Conservation (phyloP, 2,888 invertebrate genomes). For the Thecophora atra region DNA sequence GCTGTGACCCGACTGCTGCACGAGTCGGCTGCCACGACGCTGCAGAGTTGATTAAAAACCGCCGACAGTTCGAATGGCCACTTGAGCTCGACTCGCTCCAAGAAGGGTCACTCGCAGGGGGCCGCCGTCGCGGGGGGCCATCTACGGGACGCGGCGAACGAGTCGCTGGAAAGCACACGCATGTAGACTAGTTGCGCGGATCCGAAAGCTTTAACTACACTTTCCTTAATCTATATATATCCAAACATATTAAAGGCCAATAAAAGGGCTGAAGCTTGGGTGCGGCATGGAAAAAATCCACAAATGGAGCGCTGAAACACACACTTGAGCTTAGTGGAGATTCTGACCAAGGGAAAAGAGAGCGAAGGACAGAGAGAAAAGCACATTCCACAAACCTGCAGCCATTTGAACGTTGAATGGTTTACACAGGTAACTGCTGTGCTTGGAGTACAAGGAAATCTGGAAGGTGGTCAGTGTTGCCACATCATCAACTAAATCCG, state of each 20-base stretch:
- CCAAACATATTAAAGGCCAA: neutral
- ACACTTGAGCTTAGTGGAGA: neutral
- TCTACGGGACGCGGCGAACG: neutral
- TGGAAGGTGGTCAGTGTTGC: too few relatives aligned
- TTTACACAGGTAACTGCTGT: too few relatives aligned
- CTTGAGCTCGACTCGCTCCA: slow-evolving; percentile 28
- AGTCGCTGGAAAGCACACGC: slow-evolving; percentile 56
- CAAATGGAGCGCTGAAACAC: too few relatives aligned
- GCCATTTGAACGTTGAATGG: too few relatives aligned
- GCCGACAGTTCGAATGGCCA: slow-evolving; percentile 42
- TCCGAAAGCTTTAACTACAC: slow-evolving; percentile 6
- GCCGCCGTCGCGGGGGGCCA: slow-evolving; percentile 35
- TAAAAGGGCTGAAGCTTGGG: neutral
- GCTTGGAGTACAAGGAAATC: too few relatives aligned
- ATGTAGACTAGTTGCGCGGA: slow-evolving; percentile 48
- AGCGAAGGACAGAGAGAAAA: neutral
- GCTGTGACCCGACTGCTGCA: slow-evolving; percentile 57
- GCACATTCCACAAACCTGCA: too few relatives aligned
- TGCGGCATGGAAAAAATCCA: neutral
- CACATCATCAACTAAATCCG: too few relatives aligned
- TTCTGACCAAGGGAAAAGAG: too few relatives aligned
- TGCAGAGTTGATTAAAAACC: slow-evolving; percentile 49
- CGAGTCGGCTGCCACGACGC: slow-evolving; percentile 49
- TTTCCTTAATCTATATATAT: neutral
- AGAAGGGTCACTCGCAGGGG: slow-evolving; percentile 36